Evolutionary conservation across 2,888 invertebrate species (phyloP).

Genomic region (Malacosoma neustria): DNA sequence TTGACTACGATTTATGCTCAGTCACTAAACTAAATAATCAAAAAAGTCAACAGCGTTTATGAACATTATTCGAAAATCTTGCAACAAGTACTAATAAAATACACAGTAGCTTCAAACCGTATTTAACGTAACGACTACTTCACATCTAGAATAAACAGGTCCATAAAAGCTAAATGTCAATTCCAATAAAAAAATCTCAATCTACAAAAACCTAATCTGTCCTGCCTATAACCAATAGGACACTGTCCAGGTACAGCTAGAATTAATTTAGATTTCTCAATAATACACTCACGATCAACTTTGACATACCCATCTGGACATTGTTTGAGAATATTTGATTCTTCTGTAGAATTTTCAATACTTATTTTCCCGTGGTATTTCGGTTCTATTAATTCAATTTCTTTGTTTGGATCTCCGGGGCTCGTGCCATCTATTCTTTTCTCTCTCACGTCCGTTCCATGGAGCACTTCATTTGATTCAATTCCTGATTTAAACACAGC

Average conservation of each 20-base stretch:
- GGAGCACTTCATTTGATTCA: constrained; percentile 10
- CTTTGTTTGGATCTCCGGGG: constrained; percentile 30
- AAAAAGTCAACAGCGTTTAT: too few species aligned
- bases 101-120: too few species aligned
- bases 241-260: constrained; percentile 49
- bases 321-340: constrained; percentile 1
- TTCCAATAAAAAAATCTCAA: constrained; percentile 18
- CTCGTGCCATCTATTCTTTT: neutral
- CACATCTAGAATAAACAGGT: neutral
- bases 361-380: constrained; percentile 38
- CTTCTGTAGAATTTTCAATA: constrained; percentile 10
- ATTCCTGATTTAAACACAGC: neutral
- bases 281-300: constrained; percentile 33
- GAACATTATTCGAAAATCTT: too few species aligned
- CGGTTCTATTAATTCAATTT: constrained; percentile 51
- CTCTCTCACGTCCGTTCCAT: neutral
- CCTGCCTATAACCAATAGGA: constrained; percentile 44
- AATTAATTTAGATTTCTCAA: constrained; percentile 38
- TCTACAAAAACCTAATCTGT: constrained; percentile 47
- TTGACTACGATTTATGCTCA: too few species aligned
- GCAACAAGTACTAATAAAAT: too few species aligned
- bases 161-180: neutral
- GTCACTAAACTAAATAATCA: too few species aligned
- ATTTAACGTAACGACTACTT: neutral
- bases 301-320: constrained; percentile 35